Evolutionary conservation across 2,888 invertebrate species (phyloP), one percentile per base, ranked within the genome.

Genomic region (Himalopsyche kuldschensis): DNA sequence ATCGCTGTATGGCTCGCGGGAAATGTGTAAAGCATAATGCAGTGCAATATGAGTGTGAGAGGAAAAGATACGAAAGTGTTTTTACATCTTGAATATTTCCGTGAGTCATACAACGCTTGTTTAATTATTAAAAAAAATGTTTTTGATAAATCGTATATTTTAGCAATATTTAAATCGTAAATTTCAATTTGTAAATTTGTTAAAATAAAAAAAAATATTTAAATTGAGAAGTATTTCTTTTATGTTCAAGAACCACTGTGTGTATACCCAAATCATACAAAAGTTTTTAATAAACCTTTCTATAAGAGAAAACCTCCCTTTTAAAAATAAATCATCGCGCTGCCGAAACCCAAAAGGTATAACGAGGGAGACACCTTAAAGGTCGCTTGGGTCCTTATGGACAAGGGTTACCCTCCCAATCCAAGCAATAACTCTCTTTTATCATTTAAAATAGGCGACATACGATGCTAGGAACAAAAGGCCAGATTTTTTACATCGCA

Each of bases 371-470:
- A 69, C 69, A 11, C 69, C 69, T 69, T 69, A 69, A 69, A 69
- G 69, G 69, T 69, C 69, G 69, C 69, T 69, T 69, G 69, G 69
- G 69, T 27, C 69, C 69, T 27, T 69, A 30, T 69, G 69, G 27
- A 27, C 30, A 69, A 69, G 27, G 69, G 69, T 24, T 24, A 69
- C 69, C 69, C 69, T 27, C 30, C 27, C 69, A 20, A 69, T 69
- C 30, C 69, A 69, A 69, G 69, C 69, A 69, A 69, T 69, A 69
- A 69, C 69, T 30, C 30, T 76, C 84, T 81, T 85, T 85, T 85
- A 84, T 85, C 84, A 86, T 86, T 86, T 75, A 85, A 86, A 86
- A 81, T 77, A 83, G 84, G 77, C 83, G 86, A 86, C 82, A 80
- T 83, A 83, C 46, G 83, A 85, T 75, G 83, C 31, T 46, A 63